Percentiles rank a stretch among this genome's conserved stretches.
These are phyloP conservation scores for Phaetusa simplex DNA, from an alignment of 2,113 vertebrate genomes.

Conservation along the genomic window DNA sequence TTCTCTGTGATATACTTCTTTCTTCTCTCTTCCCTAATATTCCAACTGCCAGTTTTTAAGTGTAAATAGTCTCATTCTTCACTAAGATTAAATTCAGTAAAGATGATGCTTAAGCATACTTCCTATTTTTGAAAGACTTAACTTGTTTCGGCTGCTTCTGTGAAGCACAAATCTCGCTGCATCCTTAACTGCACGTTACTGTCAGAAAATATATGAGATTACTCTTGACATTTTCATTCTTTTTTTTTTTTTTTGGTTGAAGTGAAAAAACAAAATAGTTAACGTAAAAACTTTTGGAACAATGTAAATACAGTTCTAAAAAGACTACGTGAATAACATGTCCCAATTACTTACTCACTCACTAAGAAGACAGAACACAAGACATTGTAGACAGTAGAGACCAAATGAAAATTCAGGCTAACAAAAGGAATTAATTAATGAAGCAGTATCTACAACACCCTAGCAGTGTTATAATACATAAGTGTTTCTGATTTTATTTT, in stretches of 20 bases:
- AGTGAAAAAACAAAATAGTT: background rate
- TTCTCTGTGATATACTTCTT: background rate
- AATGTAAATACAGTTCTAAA: background rate
- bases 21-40: background rate
- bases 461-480: background rate
- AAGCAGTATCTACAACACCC: background rate
- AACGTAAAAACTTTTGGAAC: background rate
- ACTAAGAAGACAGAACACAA: background rate
- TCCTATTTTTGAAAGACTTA: background rate
- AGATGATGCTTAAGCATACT: background rate
- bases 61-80: background rate
- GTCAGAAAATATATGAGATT: background rate
- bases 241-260: background rate
- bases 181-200: background rate
- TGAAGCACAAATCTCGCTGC: background rate
- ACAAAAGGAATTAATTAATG: background rate
- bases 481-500: background rate
- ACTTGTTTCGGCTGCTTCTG: background rate
- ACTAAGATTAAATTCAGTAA: background rate
- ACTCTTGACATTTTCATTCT: background rate
- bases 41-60: background rate
- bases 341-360: background rate
- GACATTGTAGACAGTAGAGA: background rate
- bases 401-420: background rate
- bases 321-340: rapidly evolving